A percentile compares a stretch with the other conserved stretches of the same genome.
Evolutionary conservation across 2,888 invertebrate genomes (phyloP).

Genomic region (Eupithecia subumbrata): DNA sequence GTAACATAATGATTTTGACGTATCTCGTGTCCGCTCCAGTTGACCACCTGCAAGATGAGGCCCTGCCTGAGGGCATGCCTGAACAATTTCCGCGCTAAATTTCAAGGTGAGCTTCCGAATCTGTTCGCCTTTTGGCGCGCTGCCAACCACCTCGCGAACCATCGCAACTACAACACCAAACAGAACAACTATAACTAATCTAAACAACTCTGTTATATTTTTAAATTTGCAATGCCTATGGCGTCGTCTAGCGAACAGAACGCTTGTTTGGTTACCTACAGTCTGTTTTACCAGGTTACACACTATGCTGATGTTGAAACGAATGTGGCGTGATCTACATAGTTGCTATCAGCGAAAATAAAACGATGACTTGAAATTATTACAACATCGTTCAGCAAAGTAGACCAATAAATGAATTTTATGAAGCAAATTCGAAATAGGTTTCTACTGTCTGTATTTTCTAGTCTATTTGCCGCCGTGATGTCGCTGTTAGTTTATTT

Average conservation of each 20-base stretch:
- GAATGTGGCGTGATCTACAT: conserved; percentile 25
- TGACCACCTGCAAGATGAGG: conserved; percentile 41
- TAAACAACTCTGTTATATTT: background rate
- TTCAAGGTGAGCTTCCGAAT: conserved; percentile 52
- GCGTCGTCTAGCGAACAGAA: conserved; percentile 1
- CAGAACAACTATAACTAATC: conserved; percentile 30
- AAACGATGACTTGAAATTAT: conserved; percentile 27
- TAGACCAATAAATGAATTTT: background rate
- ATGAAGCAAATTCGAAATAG: background rate
- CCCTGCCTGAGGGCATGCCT: conserved; percentile 48
- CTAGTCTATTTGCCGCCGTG: background rate
- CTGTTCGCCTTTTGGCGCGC: conserved; percentile 47
- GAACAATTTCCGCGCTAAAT: conserved; percentile 46
- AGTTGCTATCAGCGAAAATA: conserved; percentile 30
- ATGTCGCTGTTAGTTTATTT: background rate
- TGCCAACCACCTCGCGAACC: conserved; percentile 53
- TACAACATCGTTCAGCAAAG: conserved; percentile 18
- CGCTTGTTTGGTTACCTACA: background rate
- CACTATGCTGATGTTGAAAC: conserved; percentile 25
- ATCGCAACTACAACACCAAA: conserved; percentile 45
- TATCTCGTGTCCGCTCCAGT: conserved; percentile 5
- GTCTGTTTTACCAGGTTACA: conserved; percentile 8
- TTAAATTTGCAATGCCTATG: conserved; percentile 13
- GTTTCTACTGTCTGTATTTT: background rate
- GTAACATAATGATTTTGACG: background rate